Percentiles rank a stretch among this genome's conserved stretches.
phyloP scores from a whole-genome alignment of 1,140 invertebrate genomes.

The Lucilia cuprina region DNA sequence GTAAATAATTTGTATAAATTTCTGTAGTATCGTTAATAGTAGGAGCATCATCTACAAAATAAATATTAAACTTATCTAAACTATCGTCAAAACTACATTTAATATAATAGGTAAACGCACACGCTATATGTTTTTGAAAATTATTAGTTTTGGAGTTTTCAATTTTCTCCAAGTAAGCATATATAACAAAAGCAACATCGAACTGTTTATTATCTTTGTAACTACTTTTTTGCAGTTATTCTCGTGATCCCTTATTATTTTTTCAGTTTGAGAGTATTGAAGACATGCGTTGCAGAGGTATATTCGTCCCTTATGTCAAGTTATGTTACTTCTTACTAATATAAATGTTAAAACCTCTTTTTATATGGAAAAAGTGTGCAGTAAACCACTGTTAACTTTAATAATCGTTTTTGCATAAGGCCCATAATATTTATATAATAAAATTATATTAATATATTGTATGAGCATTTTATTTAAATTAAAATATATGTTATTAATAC shows the following conservation, averaged over 20 bases:
- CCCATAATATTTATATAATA: too few relatives aligned
- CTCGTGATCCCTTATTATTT: slow-evolving; percentile 16
- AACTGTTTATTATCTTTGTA: slow-evolving; percentile 40
- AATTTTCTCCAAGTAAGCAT: slow-evolving; percentile 47
- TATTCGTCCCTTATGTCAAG: too few relatives aligned
- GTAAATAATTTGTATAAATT: slow-evolving; percentile 40
- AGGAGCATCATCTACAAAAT: slow-evolving; percentile 48
- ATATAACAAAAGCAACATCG: slow-evolving; percentile 52
- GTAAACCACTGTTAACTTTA: too few relatives aligned
- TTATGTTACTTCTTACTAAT: slow-evolving; percentile 47
- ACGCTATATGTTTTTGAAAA: slow-evolving; percentile 53
- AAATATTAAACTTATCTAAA: slow-evolving; percentile 44
- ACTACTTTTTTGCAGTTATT: background rate
- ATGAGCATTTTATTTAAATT: too few relatives aligned
- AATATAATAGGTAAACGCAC: slow-evolving; percentile 49
- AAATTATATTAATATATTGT: too few relatives aligned
- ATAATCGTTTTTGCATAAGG: too few relatives aligned
- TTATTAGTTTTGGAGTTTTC: slow-evolving; percentile 27
- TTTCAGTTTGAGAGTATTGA: slow-evolving; percentile 38
- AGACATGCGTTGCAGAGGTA: too few relatives aligned
- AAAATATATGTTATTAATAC: too few relatives aligned
- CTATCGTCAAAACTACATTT: slow-evolving; percentile 50
- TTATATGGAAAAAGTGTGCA: too few relatives aligned
- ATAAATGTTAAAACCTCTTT: too few relatives aligned
- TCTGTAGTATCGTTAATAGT: slow-evolving; percentile 42